phyloP scores from a whole-genome alignment of 2,888 invertebrate species.

The Rhyacophila evoluta region DNA sequence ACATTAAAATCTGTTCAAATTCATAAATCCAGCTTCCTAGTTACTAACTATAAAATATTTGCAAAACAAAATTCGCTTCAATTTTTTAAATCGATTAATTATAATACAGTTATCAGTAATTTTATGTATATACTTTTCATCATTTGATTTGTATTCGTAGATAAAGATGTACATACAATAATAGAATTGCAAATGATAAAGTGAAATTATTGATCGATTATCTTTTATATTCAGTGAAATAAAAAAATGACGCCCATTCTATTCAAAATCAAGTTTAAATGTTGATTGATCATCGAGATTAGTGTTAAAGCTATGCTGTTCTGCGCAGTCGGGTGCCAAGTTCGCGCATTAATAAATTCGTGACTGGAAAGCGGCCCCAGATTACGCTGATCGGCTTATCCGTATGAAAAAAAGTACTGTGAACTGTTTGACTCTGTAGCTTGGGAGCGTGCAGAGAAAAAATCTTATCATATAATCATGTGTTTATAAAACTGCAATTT shows the following conservation, averaged over 20 bases:
- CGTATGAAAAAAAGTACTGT: background rate
- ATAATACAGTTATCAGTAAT: too few species aligned
- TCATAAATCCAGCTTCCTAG: too few species aligned
- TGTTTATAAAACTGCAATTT: background rate
- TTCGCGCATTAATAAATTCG: background rate
- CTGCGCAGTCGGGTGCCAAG: background rate
- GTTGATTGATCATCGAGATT: background rate
- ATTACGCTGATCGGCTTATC: background rate
- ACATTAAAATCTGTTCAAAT: too few species aligned
- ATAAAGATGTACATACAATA: too few species aligned
- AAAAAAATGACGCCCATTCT: background rate
- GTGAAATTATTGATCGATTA: too few species aligned
- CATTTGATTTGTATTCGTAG: too few species aligned
- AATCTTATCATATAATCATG: background rate
- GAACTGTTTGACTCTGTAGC: background rate
- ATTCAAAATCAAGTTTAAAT: background rate
- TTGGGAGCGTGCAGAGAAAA: background rate
- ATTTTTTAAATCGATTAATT: too few species aligned
- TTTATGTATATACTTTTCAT: too few species aligned
- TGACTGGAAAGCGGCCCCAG: conserved; percentile 12
- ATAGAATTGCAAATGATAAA: too few species aligned
- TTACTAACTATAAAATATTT: too few species aligned
- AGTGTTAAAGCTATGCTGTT: background rate
- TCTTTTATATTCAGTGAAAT: too few species aligned
- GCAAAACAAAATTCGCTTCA: too few species aligned